Evolutionary conservation across 2,797 vertebrate genomes (phyloP).

Genomic region (Dryobates pubescens): DNA sequence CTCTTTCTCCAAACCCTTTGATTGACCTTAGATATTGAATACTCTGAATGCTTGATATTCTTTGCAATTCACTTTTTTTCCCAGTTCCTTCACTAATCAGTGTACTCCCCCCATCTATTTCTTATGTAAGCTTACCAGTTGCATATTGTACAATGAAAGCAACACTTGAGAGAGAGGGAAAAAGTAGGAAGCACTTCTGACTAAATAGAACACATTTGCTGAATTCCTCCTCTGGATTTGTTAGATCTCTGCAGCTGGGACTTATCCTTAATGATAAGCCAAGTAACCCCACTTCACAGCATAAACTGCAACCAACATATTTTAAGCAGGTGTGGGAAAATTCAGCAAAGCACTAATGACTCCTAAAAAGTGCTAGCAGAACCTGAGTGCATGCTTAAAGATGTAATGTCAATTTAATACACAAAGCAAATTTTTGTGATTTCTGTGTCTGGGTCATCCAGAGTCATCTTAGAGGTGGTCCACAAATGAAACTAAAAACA

Average conservation of each 20-base stretch:
- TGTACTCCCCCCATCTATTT: background rate
- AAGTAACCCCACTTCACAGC: background rate
- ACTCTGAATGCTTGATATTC: background rate
- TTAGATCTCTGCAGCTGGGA: background rate
- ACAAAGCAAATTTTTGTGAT: conserved; percentile 17
- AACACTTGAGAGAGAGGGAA: background rate
- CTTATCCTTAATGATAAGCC: conserved; percentile 18
- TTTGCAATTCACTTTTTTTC: background rate
- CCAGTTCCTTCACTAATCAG: background rate
- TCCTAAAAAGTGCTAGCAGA: conserved; percentile 60
- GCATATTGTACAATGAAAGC: background rate
- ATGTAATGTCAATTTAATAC: conserved; percentile 53
- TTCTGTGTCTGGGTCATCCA: conserved; percentile 44
- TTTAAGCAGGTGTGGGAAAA: conserved; percentile 64
- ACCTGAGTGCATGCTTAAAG: conserved; percentile 66
- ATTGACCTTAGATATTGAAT: background rate
- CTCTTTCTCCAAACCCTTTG: conserved; percentile 2
- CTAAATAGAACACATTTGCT: background rate
- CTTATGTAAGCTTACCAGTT: background rate
- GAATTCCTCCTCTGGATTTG: background rate
- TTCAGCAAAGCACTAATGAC: conserved; percentile 55
- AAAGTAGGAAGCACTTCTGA: background rate
- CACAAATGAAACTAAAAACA: conserved; percentile 72
- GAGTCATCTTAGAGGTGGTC: conserved; percentile 41
- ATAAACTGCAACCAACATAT: conserved; percentile 27